Conservation (phyloP, 2,797 vertebrate species). For the Brachyalestes nurse region DNA sequence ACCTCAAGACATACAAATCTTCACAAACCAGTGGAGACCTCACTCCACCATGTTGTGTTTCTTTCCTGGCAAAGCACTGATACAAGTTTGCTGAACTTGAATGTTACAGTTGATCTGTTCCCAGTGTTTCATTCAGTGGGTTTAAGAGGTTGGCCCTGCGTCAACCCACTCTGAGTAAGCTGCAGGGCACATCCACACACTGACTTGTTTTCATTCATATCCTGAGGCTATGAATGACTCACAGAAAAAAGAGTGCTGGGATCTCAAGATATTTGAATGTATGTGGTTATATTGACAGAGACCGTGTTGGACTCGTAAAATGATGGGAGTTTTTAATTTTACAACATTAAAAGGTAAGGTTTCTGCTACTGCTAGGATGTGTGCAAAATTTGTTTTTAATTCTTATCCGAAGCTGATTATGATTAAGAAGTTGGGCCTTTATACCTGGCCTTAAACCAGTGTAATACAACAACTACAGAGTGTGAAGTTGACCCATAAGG, state of each 20-base stretch:
- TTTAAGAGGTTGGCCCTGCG: not conserved
- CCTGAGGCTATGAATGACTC: slow-evolving; percentile 14
- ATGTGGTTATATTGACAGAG: not conserved
- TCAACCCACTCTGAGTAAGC: not conserved
- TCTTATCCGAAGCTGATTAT: not conserved
- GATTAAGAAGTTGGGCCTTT: not conserved
- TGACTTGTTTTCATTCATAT: slow-evolving; percentile 32
- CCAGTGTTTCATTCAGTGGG: not conserved
- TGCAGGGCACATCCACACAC: not conserved
- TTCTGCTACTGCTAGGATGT: not conserved
- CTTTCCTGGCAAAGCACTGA: not conserved
- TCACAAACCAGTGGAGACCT: not conserved
- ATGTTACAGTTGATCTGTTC: not conserved
- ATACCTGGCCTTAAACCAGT: not conserved
- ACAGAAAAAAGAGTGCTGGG: not conserved
- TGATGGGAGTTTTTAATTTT: not conserved
- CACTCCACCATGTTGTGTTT: not conserved
- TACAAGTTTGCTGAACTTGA: not conserved
- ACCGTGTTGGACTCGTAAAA: not conserved
- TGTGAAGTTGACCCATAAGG: slow-evolving; percentile 1
- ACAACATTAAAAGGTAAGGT: not conserved
- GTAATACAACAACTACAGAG: not conserved
- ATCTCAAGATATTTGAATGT: slow-evolving; percentile 27
- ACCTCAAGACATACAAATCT: not conserved
- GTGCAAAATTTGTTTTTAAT: not conserved